Base-by-base conservation (phyloP, 2,797 vertebrate species). In the Mormyrus hasselquistii region DNA sequence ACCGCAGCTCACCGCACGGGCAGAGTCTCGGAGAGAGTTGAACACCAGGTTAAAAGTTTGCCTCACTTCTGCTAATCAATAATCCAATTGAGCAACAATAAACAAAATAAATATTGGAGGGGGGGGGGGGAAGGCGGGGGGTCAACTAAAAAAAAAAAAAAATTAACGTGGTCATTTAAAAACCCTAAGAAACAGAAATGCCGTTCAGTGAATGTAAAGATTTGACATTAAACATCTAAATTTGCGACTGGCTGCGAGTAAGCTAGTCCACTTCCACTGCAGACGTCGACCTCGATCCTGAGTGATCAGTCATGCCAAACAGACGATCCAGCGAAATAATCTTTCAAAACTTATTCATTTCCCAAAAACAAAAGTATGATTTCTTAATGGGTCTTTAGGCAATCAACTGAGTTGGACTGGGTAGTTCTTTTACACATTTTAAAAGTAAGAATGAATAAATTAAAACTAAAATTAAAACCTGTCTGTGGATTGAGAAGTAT, bases 221-320 rank as follows among this genome's bases (percentile, higher is more conserved):
- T 89, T 91, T 91, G 50, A 89, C 89, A 89, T 91, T 57, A 92
- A 93, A 93, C 88, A 92, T 89, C 87, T 50, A 91, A 91, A 92
- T 34, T 92, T 83, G 89, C 91, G 90, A 25, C 52, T 52, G 90
- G 90, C 73, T 89, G 90, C 87, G 89, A 92, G 91, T 25, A 90
- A 90, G 89, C 88, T 12, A 87, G 87, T 88, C 88, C 62, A 82
- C 62, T 87, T 55, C 9, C 16, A 29, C 25, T 14, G 82, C 87
- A 86, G 38, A 87, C 25, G 7, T 12, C 82, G 86, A 44, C 29
- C 29, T 29, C 5, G 7, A 41, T 34, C n/a, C 53, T 76, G 34
- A 14, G 53, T 12, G 53, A 50, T 44, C 89, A 84, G 38, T 85
- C 38, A 91, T 88, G 87, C 44, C 88, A 88, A 53, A 82, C 65